Evolutionary conservation across 2,888 invertebrate genomes (phyloP), one percentile per base, ranked within the genome.

Genomic region (Trichogramma evanescens): DNA sequence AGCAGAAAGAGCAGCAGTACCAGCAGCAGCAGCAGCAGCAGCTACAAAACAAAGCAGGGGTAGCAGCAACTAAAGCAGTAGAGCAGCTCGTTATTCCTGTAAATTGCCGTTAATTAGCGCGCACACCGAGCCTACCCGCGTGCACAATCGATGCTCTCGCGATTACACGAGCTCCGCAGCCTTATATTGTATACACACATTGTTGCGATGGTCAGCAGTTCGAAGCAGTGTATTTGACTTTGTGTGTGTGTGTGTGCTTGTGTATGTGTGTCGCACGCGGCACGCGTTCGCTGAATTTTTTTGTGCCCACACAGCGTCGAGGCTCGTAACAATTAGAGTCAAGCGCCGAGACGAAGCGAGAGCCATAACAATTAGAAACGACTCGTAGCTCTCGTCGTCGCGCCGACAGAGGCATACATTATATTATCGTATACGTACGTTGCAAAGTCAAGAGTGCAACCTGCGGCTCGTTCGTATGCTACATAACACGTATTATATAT

Each of bases 361-460:
- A 68, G 69, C 68, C 67, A 70, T 71, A 72, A 71, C 70, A 71
- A 71, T 72, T 71, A 72, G 70, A 69, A 69, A 67, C 66, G 68
- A 66, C 26, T 26, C 26, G 26, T 26, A 26, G 26, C 26, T 26
- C 26, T 26, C 26, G 26, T 26, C 26, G 26, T 26, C 26, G 26
- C 26, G 26, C 26, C 26, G 26, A 26, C 26, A 26, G 26, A 26
- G 26, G 26, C 26, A 26, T 26, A 26, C 26, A 26, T 26, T 26
- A 26, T 26, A 26, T 26, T 26, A 26, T 26, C 26, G 26, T 26
- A 13, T 13, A 26, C 26, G 26, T 26, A 26, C 26, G 2, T 26
- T 3, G 26, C 2, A 26, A 2, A 26, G 26, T 26, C 26, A 26
- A 26, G 3, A 26, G 26, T 1, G 26, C 26, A 26, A 26, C 26